A percentile compares a stretch with the other conserved stretches of the same genome.
Conservation (phyloP, 2,888 invertebrate genomes). For the Pristionchus entomophagus region DNA sequence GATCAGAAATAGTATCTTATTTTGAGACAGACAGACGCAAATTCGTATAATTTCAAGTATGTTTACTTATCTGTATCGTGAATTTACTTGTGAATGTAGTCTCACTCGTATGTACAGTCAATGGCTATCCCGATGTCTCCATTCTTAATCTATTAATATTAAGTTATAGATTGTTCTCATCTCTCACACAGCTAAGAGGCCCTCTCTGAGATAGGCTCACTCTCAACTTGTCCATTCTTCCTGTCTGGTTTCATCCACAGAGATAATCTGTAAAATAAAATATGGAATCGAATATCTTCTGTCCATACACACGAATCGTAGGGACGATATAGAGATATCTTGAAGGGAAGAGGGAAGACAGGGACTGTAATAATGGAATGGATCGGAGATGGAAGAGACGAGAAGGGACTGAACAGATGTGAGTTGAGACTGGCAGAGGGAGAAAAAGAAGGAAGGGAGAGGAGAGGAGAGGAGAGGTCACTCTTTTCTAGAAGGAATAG, state of each 20-base stretch:
- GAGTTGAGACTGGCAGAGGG: no score
- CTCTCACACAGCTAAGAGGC: constrained; percentile 18
- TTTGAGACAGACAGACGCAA: not conserved
- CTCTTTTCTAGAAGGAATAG: no score
- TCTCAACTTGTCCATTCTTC: not conserved
- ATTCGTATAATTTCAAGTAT: not conserved
- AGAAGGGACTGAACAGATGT: not conserved
- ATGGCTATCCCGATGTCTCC: not conserved
- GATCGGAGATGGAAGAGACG: not conserved
- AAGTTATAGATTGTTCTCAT: not conserved
- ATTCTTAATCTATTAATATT: not conserved
- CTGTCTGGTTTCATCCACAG: not conserved
- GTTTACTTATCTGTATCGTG: constrained; percentile 1
- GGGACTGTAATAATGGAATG: constrained; percentile 5
- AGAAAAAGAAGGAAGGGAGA: not conserved
- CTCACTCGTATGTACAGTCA: not conserved
- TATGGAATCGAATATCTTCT: no score
- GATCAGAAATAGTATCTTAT: not conserved
- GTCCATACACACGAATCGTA: not conserved
- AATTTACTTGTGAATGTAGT: not conserved
- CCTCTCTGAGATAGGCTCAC: not conserved
- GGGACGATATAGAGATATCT: not conserved
- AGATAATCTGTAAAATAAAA: not conserved
- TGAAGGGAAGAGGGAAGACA: not conserved
- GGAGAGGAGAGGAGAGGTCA: constrained; percentile 24